Base-by-base conservation (phyloP, 2,113 vertebrate species). In the Hiodon alosoides region DNA sequence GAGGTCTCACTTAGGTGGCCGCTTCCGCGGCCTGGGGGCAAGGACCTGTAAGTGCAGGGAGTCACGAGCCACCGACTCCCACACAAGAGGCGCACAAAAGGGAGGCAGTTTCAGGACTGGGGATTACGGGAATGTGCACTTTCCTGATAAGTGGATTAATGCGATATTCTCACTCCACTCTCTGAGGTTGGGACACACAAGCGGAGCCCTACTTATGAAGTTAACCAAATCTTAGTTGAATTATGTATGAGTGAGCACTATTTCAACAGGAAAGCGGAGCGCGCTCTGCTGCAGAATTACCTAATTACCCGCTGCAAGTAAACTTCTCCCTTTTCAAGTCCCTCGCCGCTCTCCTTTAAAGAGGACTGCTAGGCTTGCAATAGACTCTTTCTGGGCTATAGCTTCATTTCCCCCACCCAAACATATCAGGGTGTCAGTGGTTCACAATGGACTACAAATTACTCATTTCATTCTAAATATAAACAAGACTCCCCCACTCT, bases 81-180 rank as follows among this genome's bases (percentile, higher is more conserved):
- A 79, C 79, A 11, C 83, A 78, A 85, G 82, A 77, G 77, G 80
- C 83, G 78, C 84, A 81, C 83, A 89, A 89, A 88, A 89, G 84
- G 47, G 85, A 87, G 85, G 80, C 83, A 86, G 86, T 88, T 86
- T 85, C 83, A 87, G 87, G 84, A 76, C 51, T 79, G 82, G 76
- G 90, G 89, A 90, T 91, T 89, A 91, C 89, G 86, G 80, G 85
- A 89, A 89, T 90, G 87, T 91, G 90, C 88, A 89, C 87, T 85
- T 85, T 81, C 80, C 90, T 86, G 90, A 92, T 92, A 91, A 92
- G 85, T 90, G 86, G 89, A 89, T 90, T 90, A 90, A 90, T 88
- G 85, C 84, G 86, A 89, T 84, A 81, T 89, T 89, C 88, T 80
- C 85, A 88, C 85, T 89, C 83, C 85, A 89, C 88, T 85, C 84